phyloP scores from a whole-genome alignment of 1,140 invertebrate species.

The Drosophila pallidifrons region DNA sequence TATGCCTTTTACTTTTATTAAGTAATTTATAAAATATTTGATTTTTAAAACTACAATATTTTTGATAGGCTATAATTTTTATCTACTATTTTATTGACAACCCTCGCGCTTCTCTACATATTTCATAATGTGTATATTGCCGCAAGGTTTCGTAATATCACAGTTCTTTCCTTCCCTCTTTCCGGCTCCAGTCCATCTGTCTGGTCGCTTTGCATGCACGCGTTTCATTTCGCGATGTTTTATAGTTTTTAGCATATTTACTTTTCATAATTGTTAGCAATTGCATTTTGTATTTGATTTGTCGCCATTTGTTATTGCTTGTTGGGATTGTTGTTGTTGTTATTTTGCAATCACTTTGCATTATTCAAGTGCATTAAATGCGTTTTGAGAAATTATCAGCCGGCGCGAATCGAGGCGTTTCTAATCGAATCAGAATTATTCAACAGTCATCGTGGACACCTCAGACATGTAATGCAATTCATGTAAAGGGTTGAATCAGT shows the following conservation, averaged over 20 bases:
- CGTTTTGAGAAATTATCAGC: slow-evolving; percentile 25
- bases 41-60: too few species aligned
- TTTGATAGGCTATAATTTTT: background rate
- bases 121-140: slow-evolving; percentile 19
- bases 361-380: slow-evolving; percentile 37
- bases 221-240: slow-evolving; percentile 24
- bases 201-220: slow-evolving; percentile 24
- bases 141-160: slow-evolving; percentile 29
- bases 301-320: slow-evolving; percentile 29
- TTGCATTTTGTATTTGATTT: slow-evolving; percentile 60
- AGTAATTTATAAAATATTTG: too few species aligned
- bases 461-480: background rate
- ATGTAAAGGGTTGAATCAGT: background rate
- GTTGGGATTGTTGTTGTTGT: background rate
- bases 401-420: background rate
- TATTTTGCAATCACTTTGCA: slow-evolving; percentile 4
- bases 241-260: slow-evolving; percentile 49
- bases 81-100: background rate
- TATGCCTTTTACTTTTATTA: too few species aligned
- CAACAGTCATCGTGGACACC: background rate
- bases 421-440: slow-evolving; percentile 20
- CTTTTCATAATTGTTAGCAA: slow-evolving; percentile 61
- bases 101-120: slow-evolving; percentile 32
- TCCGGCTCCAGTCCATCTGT: slow-evolving; percentile 17
- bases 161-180: background rate